Base-by-base conservation (phyloP, 2,797 vertebrate genomes). In the Myripristis jacobus region DNA sequence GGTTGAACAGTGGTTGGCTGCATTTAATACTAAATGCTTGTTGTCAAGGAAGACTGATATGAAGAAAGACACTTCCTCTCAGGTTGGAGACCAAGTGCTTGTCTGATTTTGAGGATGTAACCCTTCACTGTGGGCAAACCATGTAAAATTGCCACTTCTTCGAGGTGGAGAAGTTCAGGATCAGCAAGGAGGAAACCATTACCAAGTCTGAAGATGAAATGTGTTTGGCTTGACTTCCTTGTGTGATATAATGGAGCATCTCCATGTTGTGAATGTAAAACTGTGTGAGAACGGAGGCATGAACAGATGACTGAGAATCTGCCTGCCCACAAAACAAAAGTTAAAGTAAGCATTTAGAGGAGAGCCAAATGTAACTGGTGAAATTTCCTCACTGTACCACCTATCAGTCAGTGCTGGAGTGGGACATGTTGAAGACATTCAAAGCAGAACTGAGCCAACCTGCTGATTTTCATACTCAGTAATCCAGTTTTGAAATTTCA, bases 71-170 rank as follows among this genome's bases (percentile, higher is more conserved):
- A 41, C 3, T 41, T 15, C 12, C 13, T 13, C 11, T 15, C 38
- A 41, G 38, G 38, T 41, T 41, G 12, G 38, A 41, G 38, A 41
- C 38, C 4, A 12, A 15, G 16, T 48, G 19, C 22, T 38, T 36
- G 9, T 9, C 34, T 36, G n/a, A 34, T 43, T 72, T 72, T 55
- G 21, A 70, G 68, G 64, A 36, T 38, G 11, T 60, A 44, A 51
- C 64, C 62, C 34, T 36, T 0, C 36, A 13, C 59, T 48, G 12
- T 50, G 22, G n/a, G 27, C 16, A 57, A 19, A 47, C 13, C 36
- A 48, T 21, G 25, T 43, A 48, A 43, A 38, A 38, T 4, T 38
- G 34, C 34, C n/a, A 8, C n/a, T n/a, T 62, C 25, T 27, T 1
- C 8, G 46, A 13, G 21, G 52, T 15, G 6, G 41, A 0, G 6